Evolutionary conservation across 2,888 invertebrate genomes (phyloP).

Genomic region (Gandaritis pyraliata): DNA sequence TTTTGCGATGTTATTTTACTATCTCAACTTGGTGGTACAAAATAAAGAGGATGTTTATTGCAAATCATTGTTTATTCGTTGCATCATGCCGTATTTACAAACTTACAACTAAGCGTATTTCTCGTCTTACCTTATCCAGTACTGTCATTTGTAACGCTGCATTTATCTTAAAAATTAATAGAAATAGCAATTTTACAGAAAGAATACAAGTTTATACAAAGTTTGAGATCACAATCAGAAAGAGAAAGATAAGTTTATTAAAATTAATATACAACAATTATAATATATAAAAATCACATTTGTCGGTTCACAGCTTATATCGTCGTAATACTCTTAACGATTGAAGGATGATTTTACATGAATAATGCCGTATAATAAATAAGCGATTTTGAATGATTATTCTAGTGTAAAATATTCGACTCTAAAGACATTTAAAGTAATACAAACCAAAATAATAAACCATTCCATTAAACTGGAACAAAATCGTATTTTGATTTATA

Average conservation of each 20-base stretch:
- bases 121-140: constrained; percentile 63
- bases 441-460: background rate
- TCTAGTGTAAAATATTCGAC: constrained; percentile 9
- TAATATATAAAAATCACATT: constrained; percentile 51
- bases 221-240: constrained; percentile 56
- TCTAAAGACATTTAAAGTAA: background rate
- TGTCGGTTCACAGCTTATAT: constrained; percentile 54
- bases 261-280: constrained; percentile 44
- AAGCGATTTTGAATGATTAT: constrained; percentile 36
- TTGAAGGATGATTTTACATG: constrained; percentile 44
- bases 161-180: constrained; percentile 47
- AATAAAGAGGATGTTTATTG: constrained; percentile 33
- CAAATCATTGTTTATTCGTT: constrained; percentile 68
- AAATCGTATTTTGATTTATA: constrained; percentile 5
- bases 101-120: constrained; percentile 67
- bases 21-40: background rate
- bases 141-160: constrained; percentile 73
- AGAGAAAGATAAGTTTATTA: constrained; percentile 41
- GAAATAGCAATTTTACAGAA: constrained; percentile 19
- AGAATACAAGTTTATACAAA: constrained; percentile 50
- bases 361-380: constrained; percentile 38
- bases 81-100: constrained; percentile 74
- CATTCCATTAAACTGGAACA: constrained; percentile 5
- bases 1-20: too few relatives aligned
- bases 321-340: constrained; percentile 45